These are phyloP conservation scores for Parnassius mnemosyne DNA, from an alignment of 2,888 invertebrate genomes.

Conservation along the genomic window DNA sequence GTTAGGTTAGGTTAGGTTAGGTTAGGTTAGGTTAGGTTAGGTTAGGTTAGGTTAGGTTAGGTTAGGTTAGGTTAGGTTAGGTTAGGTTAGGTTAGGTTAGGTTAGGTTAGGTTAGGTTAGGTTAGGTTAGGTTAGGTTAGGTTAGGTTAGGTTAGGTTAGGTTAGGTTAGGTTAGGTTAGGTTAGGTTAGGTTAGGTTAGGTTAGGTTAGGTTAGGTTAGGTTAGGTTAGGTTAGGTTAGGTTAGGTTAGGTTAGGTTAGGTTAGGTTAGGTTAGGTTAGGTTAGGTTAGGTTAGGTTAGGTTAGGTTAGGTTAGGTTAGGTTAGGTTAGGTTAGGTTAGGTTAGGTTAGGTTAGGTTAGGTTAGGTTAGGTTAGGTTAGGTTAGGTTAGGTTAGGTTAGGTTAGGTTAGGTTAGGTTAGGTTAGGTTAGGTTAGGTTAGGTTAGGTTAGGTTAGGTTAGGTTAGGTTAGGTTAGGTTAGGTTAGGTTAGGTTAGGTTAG, in stretches of 20 bases:
- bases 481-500: not conserved
- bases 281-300: constrained; percentile 29
- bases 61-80: constrained; percentile 30
- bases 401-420: constrained; percentile 8
- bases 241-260: no score
- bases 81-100: no score
- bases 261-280: not conserved
- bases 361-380: not conserved
- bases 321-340: constrained; percentile 28
- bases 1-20: constrained; percentile 30
- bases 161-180: no score
- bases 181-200: no score
- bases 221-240: no score
- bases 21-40: constrained; percentile 30
- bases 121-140: no score
- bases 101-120: no score
- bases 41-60: constrained; percentile 30
- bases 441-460: constrained; percentile 8
- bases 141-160: no score
- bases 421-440: constrained; percentile 8
- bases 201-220: no score
- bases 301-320: constrained; percentile 28
- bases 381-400: constrained; percentile 8
- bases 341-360: constrained; percentile 4
- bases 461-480: constrained; percentile 8